Percentiles rank a stretch among this genome's conserved stretches.
Evolutionary conservation across 2,888 invertebrate genomes (phyloP).

Genomic region (Prenolepis imparis): DNA sequence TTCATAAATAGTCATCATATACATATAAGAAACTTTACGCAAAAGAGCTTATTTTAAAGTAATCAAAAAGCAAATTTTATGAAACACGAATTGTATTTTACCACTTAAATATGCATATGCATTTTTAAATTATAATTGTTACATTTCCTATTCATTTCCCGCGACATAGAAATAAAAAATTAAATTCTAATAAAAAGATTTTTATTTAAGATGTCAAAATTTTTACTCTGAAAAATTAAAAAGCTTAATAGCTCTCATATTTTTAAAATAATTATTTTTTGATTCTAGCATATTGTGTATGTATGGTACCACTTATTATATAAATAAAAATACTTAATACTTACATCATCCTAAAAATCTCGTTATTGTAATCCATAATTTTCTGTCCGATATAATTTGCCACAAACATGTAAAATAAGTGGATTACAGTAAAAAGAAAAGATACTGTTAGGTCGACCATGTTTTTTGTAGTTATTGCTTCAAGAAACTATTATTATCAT

Average conservation of each 20-base stretch:
- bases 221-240: not conserved
- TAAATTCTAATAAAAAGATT: not conserved
- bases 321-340: conserved; percentile 1
- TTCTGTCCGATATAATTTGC: conserved; percentile 9
- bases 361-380: not conserved
- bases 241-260: not conserved
- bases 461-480: not conserved
- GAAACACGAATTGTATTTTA: not conserved
- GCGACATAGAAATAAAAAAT: not conserved
- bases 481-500: not conserved
- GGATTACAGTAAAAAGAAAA: not conserved
- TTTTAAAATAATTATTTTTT: not conserved
- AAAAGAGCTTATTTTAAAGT: not conserved
- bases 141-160: not conserved
- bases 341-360: conserved; percentile 18
- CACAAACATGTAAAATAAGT: conserved; percentile 4
- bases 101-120: not conserved
- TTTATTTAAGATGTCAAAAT: not conserved
- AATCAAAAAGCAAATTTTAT: not conserved
- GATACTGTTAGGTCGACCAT: not conserved
- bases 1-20: not conserved
- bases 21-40: not conserved
- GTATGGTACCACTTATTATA: not conserved
- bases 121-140: not conserved
- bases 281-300: not conserved